Conservation (phyloP, 1,140 invertebrate species). For the Dreissena polymorpha region DNA sequence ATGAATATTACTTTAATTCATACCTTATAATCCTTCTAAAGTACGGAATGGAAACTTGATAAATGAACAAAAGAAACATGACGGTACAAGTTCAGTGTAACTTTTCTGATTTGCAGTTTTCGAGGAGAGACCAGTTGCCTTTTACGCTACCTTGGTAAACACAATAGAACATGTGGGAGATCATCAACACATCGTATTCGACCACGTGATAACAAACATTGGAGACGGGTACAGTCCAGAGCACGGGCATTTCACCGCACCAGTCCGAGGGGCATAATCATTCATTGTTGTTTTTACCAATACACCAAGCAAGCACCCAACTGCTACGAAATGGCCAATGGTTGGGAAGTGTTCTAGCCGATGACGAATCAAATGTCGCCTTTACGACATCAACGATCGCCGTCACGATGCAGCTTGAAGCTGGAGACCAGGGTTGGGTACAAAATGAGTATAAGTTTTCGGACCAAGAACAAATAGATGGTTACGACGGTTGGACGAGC, state of each 20-base stretch:
- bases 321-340: conserved; percentile 1
- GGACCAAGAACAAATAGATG: conserved; percentile 3
- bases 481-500: neutral
- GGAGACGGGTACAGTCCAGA: neutral
- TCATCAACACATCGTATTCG: conserved; percentile 8
- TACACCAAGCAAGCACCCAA: neutral
- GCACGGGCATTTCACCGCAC: conserved; percentile 8
- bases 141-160: neutral
- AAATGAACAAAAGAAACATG: no score
- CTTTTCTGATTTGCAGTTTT: no score
- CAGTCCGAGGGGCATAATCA: conserved; percentile 9
- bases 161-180: neutral
- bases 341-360: neutral
- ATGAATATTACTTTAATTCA: no score
- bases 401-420: neutral
- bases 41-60: no score
- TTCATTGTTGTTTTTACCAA: conserved; percentile 16
- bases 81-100: no score
- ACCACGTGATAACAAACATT: conserved; percentile 25
- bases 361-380: no score
- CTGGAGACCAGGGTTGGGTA: neutral
- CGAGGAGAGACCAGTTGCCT: neutral
- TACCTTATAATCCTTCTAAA: no score
- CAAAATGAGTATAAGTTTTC: conserved; percentile 21
- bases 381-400: neutral